These are phyloP conservation scores for Ambastaia sidthimunki DNA, from an alignment of 2,797 vertebrate genomes.

Conservation along the genomic window DNA sequence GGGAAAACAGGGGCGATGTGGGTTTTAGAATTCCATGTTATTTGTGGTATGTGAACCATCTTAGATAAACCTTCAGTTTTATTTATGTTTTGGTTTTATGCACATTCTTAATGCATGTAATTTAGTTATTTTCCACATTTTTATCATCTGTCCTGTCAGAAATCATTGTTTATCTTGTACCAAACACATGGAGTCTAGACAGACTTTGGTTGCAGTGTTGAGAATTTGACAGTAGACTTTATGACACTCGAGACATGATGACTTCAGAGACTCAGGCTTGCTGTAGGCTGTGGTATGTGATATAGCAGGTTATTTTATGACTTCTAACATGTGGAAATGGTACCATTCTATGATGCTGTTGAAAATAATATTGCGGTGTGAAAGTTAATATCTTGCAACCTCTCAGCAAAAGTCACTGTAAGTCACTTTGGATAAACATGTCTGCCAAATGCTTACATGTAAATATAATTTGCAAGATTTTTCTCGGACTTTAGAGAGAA, in stretches of 20 bases:
- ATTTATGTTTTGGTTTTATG: no score
- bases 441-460: no score
- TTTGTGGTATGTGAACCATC: no score
- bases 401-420: no score
- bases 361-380: neutral
- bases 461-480: no score
- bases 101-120: no score
- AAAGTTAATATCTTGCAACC: neutral
- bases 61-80: no score
- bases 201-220: neutral
- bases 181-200: neutral
- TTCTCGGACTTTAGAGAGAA: no score
- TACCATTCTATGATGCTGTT: neutral
- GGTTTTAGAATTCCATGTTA: no score
- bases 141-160: neutral
- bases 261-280: neutral
- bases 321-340: neutral
- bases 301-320: neutral
- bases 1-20: no score
- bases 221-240: conserved; percentile 5
- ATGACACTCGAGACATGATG: conserved; percentile 3
- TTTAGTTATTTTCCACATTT: no score
- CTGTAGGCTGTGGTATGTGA: neutral
- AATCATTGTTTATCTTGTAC: conserved; percentile 5
- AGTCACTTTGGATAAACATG: no score